These are phyloP conservation scores for Troides helena DNA, from an alignment of 2,888 invertebrate genomes.

Conservation along the genomic window DNA sequence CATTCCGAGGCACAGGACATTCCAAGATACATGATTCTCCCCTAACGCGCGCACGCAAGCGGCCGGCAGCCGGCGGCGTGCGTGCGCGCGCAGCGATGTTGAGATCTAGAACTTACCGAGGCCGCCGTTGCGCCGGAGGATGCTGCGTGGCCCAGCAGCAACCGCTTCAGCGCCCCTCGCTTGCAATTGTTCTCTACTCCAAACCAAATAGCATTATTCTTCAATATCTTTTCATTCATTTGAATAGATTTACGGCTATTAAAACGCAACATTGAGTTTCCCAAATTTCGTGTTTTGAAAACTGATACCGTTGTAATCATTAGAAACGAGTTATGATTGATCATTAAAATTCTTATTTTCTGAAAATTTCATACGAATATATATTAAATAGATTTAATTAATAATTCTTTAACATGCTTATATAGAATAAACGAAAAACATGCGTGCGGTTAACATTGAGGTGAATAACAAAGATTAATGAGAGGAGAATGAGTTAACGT, in stretches of 20 bases:
- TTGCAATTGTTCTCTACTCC: constrained; percentile 62
- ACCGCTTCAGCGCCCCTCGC: constrained; percentile 39
- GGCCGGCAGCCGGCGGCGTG: constrained; percentile 46
- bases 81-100: constrained; percentile 78
- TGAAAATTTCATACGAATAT: too few species aligned
- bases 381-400: neutral
- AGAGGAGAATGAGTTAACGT: neutral
- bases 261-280: too few species aligned
- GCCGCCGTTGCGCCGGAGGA: constrained; percentile 45
- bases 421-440: neutral
- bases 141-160: constrained; percentile 35
- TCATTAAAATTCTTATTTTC: too few species aligned
- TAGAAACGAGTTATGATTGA: too few species aligned
- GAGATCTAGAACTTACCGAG: constrained; percentile 81
- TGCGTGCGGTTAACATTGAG: constrained; percentile 17
- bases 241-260: neutral
- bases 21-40: constrained; percentile 82
- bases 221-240: neutral
- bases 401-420: constrained; percentile 6
- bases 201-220: constrained; percentile 36
- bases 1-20: constrained; percentile 82
- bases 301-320: too few species aligned
- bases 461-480: constrained; percentile 6
- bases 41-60: constrained; percentile 72
- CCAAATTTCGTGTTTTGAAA: too few species aligned